phyloP scores from a whole-genome alignment of 2,113 vertebrate species.

The Pygoscelis antarcticus region DNA sequence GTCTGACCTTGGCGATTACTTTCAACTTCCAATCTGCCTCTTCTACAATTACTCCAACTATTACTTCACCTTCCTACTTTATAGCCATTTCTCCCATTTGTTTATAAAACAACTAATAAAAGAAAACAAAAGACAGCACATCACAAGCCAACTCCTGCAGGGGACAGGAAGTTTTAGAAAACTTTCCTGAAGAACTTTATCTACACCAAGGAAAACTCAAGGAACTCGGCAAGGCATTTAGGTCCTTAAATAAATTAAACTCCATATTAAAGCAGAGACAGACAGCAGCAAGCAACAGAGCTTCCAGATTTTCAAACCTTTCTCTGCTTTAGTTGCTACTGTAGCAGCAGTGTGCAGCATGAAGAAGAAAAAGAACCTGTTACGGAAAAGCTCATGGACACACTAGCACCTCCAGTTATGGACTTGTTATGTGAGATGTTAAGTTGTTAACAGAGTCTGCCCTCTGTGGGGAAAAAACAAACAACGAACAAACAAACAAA shows the following conservation, averaged over 20 bases:
- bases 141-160: accelerated
- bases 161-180: neutral
- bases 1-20: neutral
- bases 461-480: neutral
- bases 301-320: neutral
- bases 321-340: neutral
- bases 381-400: neutral
- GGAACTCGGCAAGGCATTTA: neutral
- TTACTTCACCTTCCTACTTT: neutral
- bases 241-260: neutral
- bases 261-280: neutral
- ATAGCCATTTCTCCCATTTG: neutral
- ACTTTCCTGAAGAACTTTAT: neutral
- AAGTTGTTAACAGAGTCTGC: neutral
- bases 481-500: neutral
- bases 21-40: neutral
- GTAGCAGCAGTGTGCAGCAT: neutral
- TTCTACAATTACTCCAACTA: neutral
- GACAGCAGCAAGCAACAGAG: neutral
- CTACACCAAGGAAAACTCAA: neutral
- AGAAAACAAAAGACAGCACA: neutral
- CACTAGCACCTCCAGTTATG: neutral
- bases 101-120: neutral
- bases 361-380: neutral
- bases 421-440: neutral